Percentiles rank a stretch among this genome's conserved stretches.
Conservation (phyloP, 1,140 invertebrate species). For the Drosophila santomea region DNA sequence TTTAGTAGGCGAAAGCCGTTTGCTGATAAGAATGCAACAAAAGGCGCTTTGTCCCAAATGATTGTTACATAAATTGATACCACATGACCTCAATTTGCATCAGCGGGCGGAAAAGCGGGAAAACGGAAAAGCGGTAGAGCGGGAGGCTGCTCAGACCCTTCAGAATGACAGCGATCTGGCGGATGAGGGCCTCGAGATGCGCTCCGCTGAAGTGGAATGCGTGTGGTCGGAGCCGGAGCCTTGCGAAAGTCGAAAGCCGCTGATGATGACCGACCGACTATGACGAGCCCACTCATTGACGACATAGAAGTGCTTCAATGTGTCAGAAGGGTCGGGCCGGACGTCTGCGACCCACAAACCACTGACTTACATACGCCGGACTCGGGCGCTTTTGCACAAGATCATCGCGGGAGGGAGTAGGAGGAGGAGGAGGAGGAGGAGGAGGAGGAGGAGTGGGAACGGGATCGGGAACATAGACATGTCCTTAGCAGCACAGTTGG, state of each 20-base stretch:
- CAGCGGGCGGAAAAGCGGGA: constrained; percentile 13
- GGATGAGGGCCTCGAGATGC: constrained; percentile 50
- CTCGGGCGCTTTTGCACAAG: constrained; percentile 59
- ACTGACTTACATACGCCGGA: constrained; percentile 39
- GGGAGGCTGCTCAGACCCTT: constrained; percentile 25
- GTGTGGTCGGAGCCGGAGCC: constrained; percentile 59
- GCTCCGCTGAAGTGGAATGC: constrained; percentile 66
- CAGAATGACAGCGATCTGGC: constrained; percentile 59
- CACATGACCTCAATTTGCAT: constrained; percentile 58
- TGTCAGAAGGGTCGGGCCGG: constrained; percentile 56
- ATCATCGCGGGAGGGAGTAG: constrained; percentile 28
- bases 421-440: not conserved
- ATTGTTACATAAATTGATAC: not conserved
- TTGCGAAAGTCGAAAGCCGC: constrained; percentile 46
- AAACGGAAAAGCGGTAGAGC: constrained; percentile 1
- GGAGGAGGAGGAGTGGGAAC: not conserved
- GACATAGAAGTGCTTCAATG: constrained; percentile 78
- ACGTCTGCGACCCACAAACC: constrained; percentile 70
- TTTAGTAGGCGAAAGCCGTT: too few species aligned
- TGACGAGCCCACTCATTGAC: constrained; percentile 71
- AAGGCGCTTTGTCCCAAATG: too few species aligned
- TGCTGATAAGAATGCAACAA: too few species aligned
- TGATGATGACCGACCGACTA: constrained; percentile 49
- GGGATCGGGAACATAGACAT: constrained; percentile 10
- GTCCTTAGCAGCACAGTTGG: constrained; percentile 74